phyloP scores from a whole-genome alignment of 30 jellyfish, hydroid and myxozoan species.

The Haliclystus octoradiatus region DNA sequence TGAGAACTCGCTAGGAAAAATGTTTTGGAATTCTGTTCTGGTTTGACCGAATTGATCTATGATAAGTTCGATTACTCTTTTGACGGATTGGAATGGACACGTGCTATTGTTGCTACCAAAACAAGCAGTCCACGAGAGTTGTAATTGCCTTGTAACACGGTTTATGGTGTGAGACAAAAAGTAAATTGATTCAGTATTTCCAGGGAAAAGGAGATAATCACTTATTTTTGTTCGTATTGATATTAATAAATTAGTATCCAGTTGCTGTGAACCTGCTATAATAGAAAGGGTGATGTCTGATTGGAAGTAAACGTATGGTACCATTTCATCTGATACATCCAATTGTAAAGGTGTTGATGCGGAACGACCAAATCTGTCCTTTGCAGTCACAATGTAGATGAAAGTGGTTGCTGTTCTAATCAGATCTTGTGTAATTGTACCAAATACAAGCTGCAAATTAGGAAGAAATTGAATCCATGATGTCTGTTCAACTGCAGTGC shows the following conservation, averaged over 20 bases:
- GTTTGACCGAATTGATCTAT: not conserved
- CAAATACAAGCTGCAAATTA: not conserved
- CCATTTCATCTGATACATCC: not conserved
- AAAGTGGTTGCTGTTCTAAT: not conserved
- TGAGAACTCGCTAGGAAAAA: not conserved
- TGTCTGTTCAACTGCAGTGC: not conserved
- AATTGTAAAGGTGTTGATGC: not conserved
- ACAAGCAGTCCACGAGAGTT: not conserved
- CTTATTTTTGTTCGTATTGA: not conserved
- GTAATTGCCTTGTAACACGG: not conserved
- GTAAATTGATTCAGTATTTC: not conserved
- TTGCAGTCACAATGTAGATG: not conserved
- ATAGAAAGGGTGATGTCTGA: not conserved
- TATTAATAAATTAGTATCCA: too few relatives aligned
- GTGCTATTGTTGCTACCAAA: not conserved
- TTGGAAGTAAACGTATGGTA: not conserved
- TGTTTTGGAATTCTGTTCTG: not conserved
- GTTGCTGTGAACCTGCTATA: not conserved
- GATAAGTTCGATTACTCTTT: not conserved
- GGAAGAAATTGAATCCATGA: not conserved
- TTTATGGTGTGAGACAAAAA: not conserved
- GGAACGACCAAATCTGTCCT: not conserved
- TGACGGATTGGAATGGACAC: slow-evolving; percentile 8
- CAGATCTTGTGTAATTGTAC: not conserved
- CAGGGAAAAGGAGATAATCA: not conserved